Evolutionary conservation across 2,113 vertebrate genomes (phyloP), one percentile per base, ranked within the genome.

Genomic region (Pedionomus torquatus): DNA sequence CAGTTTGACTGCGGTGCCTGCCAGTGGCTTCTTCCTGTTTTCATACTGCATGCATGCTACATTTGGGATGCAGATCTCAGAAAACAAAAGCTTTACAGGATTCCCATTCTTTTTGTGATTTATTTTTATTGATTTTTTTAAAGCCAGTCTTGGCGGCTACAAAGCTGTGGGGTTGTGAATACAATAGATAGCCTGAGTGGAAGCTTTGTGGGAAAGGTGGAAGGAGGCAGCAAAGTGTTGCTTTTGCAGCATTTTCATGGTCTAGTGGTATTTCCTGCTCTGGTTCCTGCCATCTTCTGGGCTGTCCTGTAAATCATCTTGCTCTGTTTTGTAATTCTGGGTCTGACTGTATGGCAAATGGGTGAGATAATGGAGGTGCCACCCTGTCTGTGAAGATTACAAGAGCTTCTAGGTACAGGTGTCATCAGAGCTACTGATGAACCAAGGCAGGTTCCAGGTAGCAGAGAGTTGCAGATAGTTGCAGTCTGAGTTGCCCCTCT

Each of bases 351-450:
- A 43, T 30, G 70, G 74, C 44, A 57, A 57, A 33, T 64, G 33
- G 24, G 3, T 15, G 55, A 70, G 28, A 28, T 83, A 23, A 24
- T 26, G n/a, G 28, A 63, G 30, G 19, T 77, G 28, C 66, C 30
- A 61, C 25, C 48, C 6, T 0, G 13, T 46, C 39, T 17, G 1
- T 91, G 70, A 39, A 55, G 69, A 76, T 75, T 63, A 16, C 25
- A 64, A 37, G 64, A 63, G 17, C 52, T 83, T 89, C 31, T 90
- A 28, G 10, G 31, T 39, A 30, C 55, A 35, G 17, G 15, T 66
- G n/a, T 52, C 60, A 12, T 48, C 3, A 1, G 68, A 83, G n/a
- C 17, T 37, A 15, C 3, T 0, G 2, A 5, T 6, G 46, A 78
- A 18, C 28, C 39, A 4, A 31, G 21, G 39, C 64, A 63, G 13